Percentiles rank a stretch among this genome's conserved stretches.
Evolutionary conservation across 1,140 invertebrate species (phyloP).

Genomic region (Trichomalopsis sarcophagae): DNA sequence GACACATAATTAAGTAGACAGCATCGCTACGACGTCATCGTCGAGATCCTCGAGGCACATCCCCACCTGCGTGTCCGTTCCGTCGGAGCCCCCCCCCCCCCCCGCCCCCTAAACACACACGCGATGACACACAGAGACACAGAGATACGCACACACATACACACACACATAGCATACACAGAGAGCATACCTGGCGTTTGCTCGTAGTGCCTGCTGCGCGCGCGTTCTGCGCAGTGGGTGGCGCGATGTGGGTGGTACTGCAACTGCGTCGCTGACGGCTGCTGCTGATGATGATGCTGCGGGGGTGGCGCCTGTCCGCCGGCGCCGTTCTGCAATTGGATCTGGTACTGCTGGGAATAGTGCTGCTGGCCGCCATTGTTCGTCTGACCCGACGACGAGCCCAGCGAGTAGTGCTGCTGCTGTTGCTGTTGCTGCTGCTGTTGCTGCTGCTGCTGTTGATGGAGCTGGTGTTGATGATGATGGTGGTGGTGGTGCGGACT

Average conservation of each 20-base stretch:
- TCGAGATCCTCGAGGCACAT: background rate
- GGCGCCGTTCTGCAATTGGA: conserved; percentile 62
- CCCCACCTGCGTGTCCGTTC: background rate
- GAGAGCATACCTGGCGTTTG: conserved; percentile 36
- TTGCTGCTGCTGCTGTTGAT: conserved; percentile 53
- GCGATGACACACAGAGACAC: background rate
- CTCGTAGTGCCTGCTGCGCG: conserved; percentile 41
- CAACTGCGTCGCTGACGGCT: conserved; percentile 46
- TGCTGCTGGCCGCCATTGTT: conserved; percentile 48
- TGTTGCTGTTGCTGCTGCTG: conserved; percentile 54
- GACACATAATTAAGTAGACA: too few relatives aligned
- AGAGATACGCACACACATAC: background rate
- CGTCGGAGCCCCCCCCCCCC: background rate
- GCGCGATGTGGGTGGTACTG: conserved; percentile 55
- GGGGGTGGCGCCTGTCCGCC: conserved; percentile 60
- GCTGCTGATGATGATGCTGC: conserved; percentile 56
- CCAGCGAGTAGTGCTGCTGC: conserved; percentile 54
- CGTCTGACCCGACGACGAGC: conserved; percentile 1
- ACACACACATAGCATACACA: background rate
- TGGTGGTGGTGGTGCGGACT: conserved; percentile 46
- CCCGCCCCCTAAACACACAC: background rate
- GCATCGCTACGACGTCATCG: background rate
- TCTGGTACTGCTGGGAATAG: conserved; percentile 50
- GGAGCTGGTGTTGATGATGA: conserved; percentile 49
- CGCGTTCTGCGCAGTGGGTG: conserved; percentile 52